Percentiles rank a stretch among this genome's conserved stretches.
Conservation (phyloP, 1,140 invertebrate species). For the Drosophila sproati region DNA sequence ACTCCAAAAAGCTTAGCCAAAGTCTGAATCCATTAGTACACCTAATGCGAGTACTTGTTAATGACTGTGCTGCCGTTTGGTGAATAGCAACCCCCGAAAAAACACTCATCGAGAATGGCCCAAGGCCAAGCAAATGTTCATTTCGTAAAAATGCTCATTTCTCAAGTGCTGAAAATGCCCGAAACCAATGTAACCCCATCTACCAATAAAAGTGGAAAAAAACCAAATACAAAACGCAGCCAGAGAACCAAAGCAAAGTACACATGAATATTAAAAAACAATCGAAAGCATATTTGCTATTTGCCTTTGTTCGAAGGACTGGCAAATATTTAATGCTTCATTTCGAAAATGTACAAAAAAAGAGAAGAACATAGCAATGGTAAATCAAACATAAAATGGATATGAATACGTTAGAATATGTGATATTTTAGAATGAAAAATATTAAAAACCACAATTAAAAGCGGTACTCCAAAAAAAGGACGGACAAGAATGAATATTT, state of each 20-base stretch:
- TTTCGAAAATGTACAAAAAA: constrained; percentile 46
- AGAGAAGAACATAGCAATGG: constrained; percentile 9
- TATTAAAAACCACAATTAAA: constrained; percentile 83
- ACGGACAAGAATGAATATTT: constrained; percentile 22
- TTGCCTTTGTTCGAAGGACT: constrained; percentile 62
- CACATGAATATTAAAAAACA: constrained; percentile 77
- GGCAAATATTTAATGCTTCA: constrained; percentile 80
- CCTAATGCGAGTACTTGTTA: constrained; percentile 22
- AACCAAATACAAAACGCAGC: neutral
- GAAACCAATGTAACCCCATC: constrained; percentile 28
- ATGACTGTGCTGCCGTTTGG: constrained; percentile 7
- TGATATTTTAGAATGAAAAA: constrained; percentile 37
- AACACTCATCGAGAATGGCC: constrained; percentile 34
- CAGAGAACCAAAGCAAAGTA: constrained; percentile 1
- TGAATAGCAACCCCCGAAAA: constrained; percentile 29
- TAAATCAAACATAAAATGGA: constrained; percentile 65
- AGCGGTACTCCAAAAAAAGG: constrained; percentile 28
- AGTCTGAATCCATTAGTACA: constrained; percentile 37
- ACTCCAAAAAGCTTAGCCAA: neutral
- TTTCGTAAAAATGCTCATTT: constrained; percentile 78
- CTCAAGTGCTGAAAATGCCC: constrained; percentile 70
- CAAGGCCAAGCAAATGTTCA: constrained; percentile 74
- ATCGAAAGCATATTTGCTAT: constrained; percentile 73
- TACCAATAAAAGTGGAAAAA: neutral
- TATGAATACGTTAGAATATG: constrained; percentile 35